These are phyloP conservation scores for Drosophila suboccidentalis DNA, from an alignment of 2,888 invertebrate genomes.

Conservation along the genomic window DNA sequence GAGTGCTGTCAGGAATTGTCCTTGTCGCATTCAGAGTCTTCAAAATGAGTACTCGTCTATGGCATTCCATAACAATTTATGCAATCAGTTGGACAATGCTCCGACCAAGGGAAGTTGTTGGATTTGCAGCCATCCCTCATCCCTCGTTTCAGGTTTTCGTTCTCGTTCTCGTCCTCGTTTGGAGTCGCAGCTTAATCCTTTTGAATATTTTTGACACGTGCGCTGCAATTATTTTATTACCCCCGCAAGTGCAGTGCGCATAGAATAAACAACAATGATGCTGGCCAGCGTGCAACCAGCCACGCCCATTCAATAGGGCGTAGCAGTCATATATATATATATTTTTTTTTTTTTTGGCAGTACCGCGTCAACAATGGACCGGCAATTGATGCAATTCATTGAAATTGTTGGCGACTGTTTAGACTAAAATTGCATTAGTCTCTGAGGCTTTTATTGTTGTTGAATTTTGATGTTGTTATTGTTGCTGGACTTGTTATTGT, in stretches of 20 bases:
- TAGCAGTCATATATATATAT: conserved; percentile 21
- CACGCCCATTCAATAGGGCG: conserved; percentile 57
- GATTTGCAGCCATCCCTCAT: conserved; percentile 36
- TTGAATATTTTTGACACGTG: conserved; percentile 84
- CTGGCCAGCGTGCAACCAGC: conserved; percentile 46
- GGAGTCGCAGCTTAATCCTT: conserved; percentile 67
- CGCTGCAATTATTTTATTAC: conserved; percentile 84
- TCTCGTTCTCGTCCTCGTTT: not conserved
- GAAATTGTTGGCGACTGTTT: conserved; percentile 79
- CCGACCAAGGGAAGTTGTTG: conserved; percentile 37
- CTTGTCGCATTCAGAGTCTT: conserved; percentile 36
- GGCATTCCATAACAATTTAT: conserved; percentile 78
- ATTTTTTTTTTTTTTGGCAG: conserved; percentile 13
- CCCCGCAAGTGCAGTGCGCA: conserved; percentile 57
- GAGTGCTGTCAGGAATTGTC: conserved; percentile 29
- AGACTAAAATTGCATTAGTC: conserved; percentile 79
- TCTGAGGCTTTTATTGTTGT: conserved; percentile 55
- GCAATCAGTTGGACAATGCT: conserved; percentile 74
- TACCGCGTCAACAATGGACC: conserved; percentile 66
- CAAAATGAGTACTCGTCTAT: conserved; percentile 39
- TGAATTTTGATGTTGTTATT: conserved; percentile 8
- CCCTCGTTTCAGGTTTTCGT: not conserved
- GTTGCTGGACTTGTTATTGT: conserved; percentile 20
- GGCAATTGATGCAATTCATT: conserved; percentile 82
- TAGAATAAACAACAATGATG: conserved; percentile 33